These are phyloP conservation scores for Cisticola juncidis DNA, from an alignment of 2,113 vertebrate genomes.

Conservation along the genomic window DNA sequence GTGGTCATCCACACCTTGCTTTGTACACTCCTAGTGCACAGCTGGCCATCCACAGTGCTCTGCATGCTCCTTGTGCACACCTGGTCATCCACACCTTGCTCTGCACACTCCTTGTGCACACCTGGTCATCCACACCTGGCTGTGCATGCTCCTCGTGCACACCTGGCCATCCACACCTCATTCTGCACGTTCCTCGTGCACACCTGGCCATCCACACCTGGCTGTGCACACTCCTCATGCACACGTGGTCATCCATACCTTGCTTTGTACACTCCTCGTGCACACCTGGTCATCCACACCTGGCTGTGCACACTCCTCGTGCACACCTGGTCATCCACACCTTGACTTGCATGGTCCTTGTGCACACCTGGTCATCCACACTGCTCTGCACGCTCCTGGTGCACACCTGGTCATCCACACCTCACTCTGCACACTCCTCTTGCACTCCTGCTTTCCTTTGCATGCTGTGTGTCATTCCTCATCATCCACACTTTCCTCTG, in stretches of 20 bases:
- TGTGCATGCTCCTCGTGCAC: neutral
- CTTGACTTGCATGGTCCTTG: fast-evolving
- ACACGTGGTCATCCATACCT: no score
- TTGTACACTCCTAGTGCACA: fast-evolving
- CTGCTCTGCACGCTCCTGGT: fast-evolving
- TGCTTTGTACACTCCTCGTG: neutral
- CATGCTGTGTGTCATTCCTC: no score
- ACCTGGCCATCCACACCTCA: fast-evolving
- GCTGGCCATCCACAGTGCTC: fast-evolving
- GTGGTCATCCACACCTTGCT: neutral
- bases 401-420: neutral
- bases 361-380: fast-evolving
- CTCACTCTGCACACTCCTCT: fast-evolving
- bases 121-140: neutral
- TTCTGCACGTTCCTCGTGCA: fast-evolving
- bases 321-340: fast-evolving
- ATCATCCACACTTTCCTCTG: neutral
- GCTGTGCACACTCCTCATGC: no score
- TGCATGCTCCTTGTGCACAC: neutral
- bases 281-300: neutral
- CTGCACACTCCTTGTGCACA: no score
- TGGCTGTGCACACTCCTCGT: fast-evolving
- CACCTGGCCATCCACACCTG: no score
- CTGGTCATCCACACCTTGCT: neutral
- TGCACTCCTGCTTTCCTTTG: neutral